Percentiles rank a stretch among this genome's conserved stretches.
phyloP scores from a whole-genome alignment of 2,888 invertebrate species.

The Subacronicta megacephala region DNA sequence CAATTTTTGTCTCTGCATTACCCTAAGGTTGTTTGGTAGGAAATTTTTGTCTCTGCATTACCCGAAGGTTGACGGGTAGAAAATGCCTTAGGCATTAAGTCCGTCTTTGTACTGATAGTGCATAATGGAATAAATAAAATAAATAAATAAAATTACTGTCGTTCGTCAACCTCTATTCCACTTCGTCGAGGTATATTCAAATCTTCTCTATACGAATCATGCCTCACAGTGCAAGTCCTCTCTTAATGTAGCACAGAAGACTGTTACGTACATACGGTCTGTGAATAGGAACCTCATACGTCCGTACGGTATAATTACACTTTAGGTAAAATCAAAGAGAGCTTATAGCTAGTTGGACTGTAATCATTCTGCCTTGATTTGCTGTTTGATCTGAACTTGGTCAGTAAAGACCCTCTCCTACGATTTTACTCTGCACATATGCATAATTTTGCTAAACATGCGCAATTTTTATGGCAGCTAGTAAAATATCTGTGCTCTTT shows the following conservation, averaged over 20 bases:
- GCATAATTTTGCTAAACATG: background rate
- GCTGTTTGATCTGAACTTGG: constrained; percentile 17
- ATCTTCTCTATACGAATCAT: constrained; percentile 8
- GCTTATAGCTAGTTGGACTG: constrained; percentile 42
- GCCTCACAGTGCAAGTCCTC: constrained; percentile 19
- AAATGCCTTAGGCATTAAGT: too few relatives aligned
- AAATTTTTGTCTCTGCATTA: too few relatives aligned
- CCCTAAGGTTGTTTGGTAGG: too few relatives aligned
- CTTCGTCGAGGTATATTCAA: background rate
- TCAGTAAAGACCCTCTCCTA: constrained; percentile 4
- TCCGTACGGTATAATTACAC: constrained; percentile 48
- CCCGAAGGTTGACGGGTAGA: too few relatives aligned
- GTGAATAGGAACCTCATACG: constrained; percentile 31
- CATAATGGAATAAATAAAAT: too few relatives aligned
- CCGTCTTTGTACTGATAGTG: too few relatives aligned
- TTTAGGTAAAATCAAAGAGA: constrained; percentile 49
- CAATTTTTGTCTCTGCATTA: too few relatives aligned
- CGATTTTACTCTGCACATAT: constrained; percentile 3
- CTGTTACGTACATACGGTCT: constrained; percentile 18
- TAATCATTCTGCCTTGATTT: constrained; percentile 30
- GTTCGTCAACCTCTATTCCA: background rate
- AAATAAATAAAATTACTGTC: too few relatives aligned
- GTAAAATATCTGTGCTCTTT: too few relatives aligned
- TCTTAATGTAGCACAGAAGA: constrained; percentile 12
- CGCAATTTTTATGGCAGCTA: too few relatives aligned